These are phyloP conservation scores for Bovichtus diacanthus DNA, from an alignment of 2,797 vertebrate genomes.

Conservation along the genomic window DNA sequence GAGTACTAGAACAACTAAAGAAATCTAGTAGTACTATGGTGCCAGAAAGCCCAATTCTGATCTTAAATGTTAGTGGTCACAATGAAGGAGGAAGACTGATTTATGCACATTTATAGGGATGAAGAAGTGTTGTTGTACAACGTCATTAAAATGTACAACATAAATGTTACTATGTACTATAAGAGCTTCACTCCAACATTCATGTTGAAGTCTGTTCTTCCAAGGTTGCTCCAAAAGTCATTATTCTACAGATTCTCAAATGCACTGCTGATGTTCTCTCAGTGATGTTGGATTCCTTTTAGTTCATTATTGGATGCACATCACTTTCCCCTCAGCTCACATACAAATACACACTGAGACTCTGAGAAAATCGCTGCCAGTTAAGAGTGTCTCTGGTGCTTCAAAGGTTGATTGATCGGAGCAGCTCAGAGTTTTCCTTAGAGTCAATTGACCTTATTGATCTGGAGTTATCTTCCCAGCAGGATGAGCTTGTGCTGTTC, in stretches of 20 bases:
- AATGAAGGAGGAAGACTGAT: background rate
- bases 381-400: slow-evolving; percentile 37
- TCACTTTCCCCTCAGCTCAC: background rate
- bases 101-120: background rate
- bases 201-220: background rate
- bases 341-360: background rate
- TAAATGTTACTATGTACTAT: too few species aligned
- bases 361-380: slow-evolving; percentile 27
- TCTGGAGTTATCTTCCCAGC: slow-evolving; percentile 33
- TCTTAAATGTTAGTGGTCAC: too few species aligned
- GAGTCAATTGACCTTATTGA: slow-evolving; percentile 56
- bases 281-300: slow-evolving; percentile 2
- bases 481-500: slow-evolving; percentile 28
- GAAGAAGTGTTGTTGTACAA: too few species aligned
- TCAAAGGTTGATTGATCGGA: slow-evolving; percentile 55
- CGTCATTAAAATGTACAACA: too few species aligned
- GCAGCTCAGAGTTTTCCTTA: slow-evolving; percentile 22
- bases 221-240: background rate
- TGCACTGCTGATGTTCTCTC: background rate
- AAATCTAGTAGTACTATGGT: too few species aligned
- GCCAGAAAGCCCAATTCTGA: too few species aligned
- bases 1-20: too few species aligned
- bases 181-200: background rate
- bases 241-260: background rate
- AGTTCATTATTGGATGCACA: slow-evolving; percentile 21